phyloP scores from a whole-genome alignment of 2,113 vertebrate genomes.

The Boulengeromyrus knoepffleri region DNA sequence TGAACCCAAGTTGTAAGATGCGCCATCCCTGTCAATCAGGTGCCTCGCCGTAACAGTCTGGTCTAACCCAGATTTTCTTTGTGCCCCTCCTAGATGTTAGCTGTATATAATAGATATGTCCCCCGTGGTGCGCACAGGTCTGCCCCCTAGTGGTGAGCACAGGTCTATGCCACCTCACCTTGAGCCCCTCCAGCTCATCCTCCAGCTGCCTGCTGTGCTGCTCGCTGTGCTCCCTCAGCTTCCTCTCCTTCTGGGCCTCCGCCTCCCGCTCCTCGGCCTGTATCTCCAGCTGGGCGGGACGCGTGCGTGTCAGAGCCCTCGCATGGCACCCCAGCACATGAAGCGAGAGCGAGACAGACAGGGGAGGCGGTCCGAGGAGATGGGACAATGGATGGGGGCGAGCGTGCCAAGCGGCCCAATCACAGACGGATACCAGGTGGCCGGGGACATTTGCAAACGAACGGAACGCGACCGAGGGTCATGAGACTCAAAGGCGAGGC shows the following conservation, averaged over 20 bases:
- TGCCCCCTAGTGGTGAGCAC: not conserved
- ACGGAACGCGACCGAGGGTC: not conserved
- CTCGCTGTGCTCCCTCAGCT: slow-evolving; percentile 85
- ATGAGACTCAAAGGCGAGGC: not conserved
- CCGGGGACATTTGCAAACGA: not conserved
- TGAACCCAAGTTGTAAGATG: slow-evolving; percentile 31
- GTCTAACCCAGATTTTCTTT: not conserved
- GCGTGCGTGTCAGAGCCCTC: not conserved
- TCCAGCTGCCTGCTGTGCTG: slow-evolving; percentile 90
- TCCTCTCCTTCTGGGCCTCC: slow-evolving; percentile 89
- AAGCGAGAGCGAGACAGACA: not conserved
- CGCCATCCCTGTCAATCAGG: not conserved
- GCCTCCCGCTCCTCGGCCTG: slow-evolving; percentile 76
- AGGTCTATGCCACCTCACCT: slow-evolving; percentile 55
- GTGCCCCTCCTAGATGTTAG: not conserved
- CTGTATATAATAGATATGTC: not conserved
- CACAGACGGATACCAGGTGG: too few species aligned
- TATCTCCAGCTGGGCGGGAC: slow-evolving; percentile 71
- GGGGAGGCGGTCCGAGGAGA: not conserved
- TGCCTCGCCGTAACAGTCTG: not conserved
- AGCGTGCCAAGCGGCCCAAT: not conserved
- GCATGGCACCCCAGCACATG: not conserved
- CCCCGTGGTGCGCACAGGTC: not conserved
- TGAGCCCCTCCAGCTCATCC: slow-evolving; percentile 86
- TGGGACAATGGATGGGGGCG: not conserved